Evolutionary conservation across 2,113 vertebrate species (phyloP).

Genomic region (Spea multiplicata): DNA sequence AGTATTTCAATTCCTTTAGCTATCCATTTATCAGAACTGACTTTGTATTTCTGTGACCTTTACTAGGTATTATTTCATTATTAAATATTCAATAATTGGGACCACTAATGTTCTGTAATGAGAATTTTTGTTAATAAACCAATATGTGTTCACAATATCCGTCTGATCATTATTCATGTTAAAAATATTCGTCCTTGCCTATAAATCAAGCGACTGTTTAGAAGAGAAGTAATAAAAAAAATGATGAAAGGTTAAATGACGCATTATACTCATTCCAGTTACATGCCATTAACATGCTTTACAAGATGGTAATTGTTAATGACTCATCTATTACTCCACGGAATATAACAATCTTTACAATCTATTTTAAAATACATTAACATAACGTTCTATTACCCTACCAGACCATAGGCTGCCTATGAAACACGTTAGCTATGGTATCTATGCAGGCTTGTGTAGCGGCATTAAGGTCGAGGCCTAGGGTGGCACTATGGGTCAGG

Average conservation of each 20-base stretch:
- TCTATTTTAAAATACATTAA: too few species aligned
- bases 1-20: constrained; percentile 9
- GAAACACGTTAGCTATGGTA: too few species aligned
- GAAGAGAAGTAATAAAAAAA: neutral
- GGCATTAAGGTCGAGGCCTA: too few species aligned
- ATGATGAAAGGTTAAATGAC: constrained; percentile 11
- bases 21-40: constrained; percentile 34
- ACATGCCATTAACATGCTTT: neutral
- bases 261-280: neutral
- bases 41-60: constrained; percentile 32
- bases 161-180: constrained; percentile 38
- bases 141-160: neutral
- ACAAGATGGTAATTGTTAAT: neutral
- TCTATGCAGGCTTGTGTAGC: too few species aligned
- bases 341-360: neutral
- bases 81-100: constrained; percentile 39
- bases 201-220: constrained; percentile 4
- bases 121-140: neutral
- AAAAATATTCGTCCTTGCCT: constrained; percentile 13
- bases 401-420: too few species aligned
- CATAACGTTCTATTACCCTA: too few species aligned
- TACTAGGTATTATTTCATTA: constrained; percentile 29
- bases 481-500: too few species aligned
- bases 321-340: neutral
- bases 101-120: constrained; percentile 25